Evolutionary conservation across 1,140 invertebrate genomes (phyloP).

Genomic region (Oncopeltus fasciatus): DNA sequence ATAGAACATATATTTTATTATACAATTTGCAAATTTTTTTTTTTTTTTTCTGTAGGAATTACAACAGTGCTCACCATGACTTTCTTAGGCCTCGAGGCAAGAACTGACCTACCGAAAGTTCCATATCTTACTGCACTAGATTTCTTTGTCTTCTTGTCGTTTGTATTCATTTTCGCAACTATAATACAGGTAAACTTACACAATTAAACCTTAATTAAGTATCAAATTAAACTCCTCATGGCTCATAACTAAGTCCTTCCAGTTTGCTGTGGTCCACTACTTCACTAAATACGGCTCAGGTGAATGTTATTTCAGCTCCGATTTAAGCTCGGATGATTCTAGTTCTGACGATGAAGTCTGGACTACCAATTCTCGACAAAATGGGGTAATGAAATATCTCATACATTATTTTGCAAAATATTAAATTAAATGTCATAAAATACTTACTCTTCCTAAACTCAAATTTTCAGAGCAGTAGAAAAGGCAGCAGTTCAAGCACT

Average conservation of each 20-base stretch:
- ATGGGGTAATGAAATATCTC: no score
- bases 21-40: no score
- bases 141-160: constrained; percentile 74
- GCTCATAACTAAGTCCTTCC: no score
- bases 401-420: no score
- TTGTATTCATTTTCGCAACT: constrained; percentile 74
- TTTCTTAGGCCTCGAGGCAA: constrained; percentile 68
- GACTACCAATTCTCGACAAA: constrained; percentile 7
- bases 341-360: constrained; percentile 40
- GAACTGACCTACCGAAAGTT: constrained; percentile 74
- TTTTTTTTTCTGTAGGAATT: constrained; percentile 42
- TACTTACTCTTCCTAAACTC: no score
- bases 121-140: constrained; percentile 76
- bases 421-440: no score
- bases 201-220: no score
- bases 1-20: no score
- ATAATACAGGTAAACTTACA: constrained; percentile 47
- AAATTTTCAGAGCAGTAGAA: neutral
- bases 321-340: constrained; percentile 43
- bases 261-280: constrained; percentile 78
- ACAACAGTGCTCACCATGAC: constrained; percentile 81
- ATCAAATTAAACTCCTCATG: no score
- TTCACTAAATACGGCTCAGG: constrained; percentile 81
- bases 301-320: constrained; percentile 61
- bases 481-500: constrained; percentile 10